A percentile compares a stretch with the other conserved stretches of the same genome.
Conservation (phyloP, 2,888 invertebrate species). For the Strigamia maritima region DNA sequence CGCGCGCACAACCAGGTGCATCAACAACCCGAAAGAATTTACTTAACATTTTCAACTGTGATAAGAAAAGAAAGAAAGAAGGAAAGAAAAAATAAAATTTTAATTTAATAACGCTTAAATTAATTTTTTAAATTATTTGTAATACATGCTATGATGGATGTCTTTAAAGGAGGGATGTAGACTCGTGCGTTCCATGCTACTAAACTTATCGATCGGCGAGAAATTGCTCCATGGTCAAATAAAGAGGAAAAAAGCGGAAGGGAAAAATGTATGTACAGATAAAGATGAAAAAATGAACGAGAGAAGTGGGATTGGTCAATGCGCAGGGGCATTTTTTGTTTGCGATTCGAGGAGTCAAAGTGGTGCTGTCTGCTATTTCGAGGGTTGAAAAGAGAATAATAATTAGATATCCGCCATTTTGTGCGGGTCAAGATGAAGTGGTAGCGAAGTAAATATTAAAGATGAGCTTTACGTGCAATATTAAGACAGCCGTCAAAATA, state of each 20-base stretch:
- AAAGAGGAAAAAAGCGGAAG: not conserved
- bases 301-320: not conserved
- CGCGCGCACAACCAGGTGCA: constrained; percentile 11
- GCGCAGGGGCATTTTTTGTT: not conserved
- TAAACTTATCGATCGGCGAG: not conserved
- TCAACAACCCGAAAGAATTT: not conserved
- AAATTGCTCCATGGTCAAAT: not conserved
- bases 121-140: not conserved
- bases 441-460: not conserved
- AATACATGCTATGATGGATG: not conserved
- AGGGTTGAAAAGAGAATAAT: not conserved
- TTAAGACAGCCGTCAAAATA: not conserved
- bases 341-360: not conserved
- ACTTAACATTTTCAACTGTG: no score
- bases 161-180: no score
- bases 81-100: no score
- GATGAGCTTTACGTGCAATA: not conserved
- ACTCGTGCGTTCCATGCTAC: not conserved
- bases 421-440: not conserved
- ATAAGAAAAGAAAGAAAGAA: no score
- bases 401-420: not conserved
- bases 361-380: not conserved
- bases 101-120: not conserved
- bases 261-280: not conserved
- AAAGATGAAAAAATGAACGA: not conserved